Evolutionary conservation across 2,888 invertebrate species (phyloP), one percentile per base, ranked within the genome.

Genomic region (Laspeyria flexula): DNA sequence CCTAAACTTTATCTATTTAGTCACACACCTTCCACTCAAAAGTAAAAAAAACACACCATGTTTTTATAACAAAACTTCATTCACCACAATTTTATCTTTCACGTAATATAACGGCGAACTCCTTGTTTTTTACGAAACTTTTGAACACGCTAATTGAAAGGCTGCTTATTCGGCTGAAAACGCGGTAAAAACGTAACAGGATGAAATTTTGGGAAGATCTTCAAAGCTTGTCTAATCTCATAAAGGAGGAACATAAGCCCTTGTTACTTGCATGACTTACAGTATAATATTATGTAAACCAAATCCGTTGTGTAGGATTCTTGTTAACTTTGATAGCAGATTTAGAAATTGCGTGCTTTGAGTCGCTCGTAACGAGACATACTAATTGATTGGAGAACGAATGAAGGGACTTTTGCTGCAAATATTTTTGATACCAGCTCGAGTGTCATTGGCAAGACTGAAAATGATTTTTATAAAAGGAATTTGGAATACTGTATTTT

Each of bases 91-190:
- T 12, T 33, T 37, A 0, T 31, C 42, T 34, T 40, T 42, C 37
- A 53, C 30, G 42, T 16, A 37, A 38, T 29, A 45, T 35, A 39
- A 49, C 13, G 43, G 29, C 33, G 35, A 65, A 71, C 48, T 70
- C 65, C 54, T 39, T 48, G 50, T 61, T 59, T 63, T 53, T 55
- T 58, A 23, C 43, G 35, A 63, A 73, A 73, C 64, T 73, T 68
- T 52, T 43, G 39, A 65, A 16, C 50, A 58, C 54, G 40, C 58
- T 77, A 75, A 79, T 77, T 74, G 71, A 79, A 80, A 73, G 58
- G 58, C 65, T 73, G 70, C 58, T 65, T 69, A 71, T 57, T 53
- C 68, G 46, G 51, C 50, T 60, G 63, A 54, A 65, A 52, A 65
- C 51, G 43, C 63, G 60, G 69, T 55, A 55, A 67, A 67, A 75